Base-by-base conservation (phyloP, 2,888 invertebrate genomes). In the Tridacna gigas region DNA sequence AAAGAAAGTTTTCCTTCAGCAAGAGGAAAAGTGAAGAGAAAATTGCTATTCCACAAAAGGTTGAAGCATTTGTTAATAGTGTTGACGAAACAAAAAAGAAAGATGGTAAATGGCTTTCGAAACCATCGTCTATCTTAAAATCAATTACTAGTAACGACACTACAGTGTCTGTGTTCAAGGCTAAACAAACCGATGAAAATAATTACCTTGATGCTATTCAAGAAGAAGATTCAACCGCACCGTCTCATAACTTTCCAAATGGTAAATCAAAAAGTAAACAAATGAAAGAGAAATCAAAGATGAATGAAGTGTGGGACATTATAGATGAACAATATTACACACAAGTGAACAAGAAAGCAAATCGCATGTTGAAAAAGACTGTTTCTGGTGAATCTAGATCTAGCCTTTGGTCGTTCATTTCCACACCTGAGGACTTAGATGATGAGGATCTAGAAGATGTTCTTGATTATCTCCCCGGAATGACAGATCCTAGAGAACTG, bases 381-480 rank as follows among this genome's bases (percentile, higher is more conserved):
- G 75, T 90, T 20, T 90, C 90, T 0, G 88, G 86, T 45, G 89
- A 89, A 67, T 90, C 90, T 20, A 82, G 89, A 47, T 89, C 90
- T 4, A 89, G 89, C 48, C 71, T 90, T 13, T 90, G 90, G 90
- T 90, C 90, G 25, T 89, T 89, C 73, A 84, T 90, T 66, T 89
- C 90, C 7, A 89, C 90, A 48, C 85, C 87, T 0, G 90, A 90
- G 79, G 87, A 86, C 69, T 75, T 89, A 22, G 89, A 89, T 47
- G 86, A 88, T 60, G 88, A 89, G n/a, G 77, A 83, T n/a, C 51
- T 90, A 12, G 90, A 88, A 25, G 85, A 88, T 37, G 89, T 92
- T 22, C 82, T 91, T 5, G 90, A 91, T 15, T 89, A 89, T 77
- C 85, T 92, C 51, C 92, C 92, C 18, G 91, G 90, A 18, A 90